Percentiles rank a stretch among this genome's conserved stretches.
These are phyloP conservation scores for Oncorhynchus tshawytscha DNA, from an alignment of 2,113 vertebrate genomes.

Conservation along the genomic window DNA sequence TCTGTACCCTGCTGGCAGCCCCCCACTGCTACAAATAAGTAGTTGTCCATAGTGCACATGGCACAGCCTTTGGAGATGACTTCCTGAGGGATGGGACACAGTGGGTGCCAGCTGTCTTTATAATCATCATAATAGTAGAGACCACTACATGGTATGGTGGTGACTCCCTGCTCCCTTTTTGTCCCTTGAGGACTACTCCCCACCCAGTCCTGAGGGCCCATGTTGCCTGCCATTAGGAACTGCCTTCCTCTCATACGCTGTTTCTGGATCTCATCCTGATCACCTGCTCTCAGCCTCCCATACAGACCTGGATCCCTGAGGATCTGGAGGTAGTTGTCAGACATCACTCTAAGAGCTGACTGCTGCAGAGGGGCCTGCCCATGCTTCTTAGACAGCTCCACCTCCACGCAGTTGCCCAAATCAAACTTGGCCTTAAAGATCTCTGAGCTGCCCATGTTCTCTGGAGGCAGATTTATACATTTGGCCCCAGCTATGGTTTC, in stretches of 20 bases:
- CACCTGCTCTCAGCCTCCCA: slow-evolving; percentile 73
- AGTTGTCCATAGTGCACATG: slow-evolving; percentile 90
- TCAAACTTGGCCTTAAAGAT: slow-evolving; percentile 70
- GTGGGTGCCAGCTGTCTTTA: slow-evolving; percentile 76
- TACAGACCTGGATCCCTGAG: slow-evolving; percentile 80
- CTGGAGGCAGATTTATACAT: slow-evolving; percentile 54
- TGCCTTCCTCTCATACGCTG: slow-evolving; percentile 72
- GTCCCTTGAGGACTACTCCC: slow-evolving; percentile 15
- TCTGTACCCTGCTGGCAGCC: slow-evolving; percentile 77
- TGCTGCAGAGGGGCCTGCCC: slow-evolving; percentile 66
- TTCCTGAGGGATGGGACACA: slow-evolving; percentile 78
- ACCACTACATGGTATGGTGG: slow-evolving; percentile 58
- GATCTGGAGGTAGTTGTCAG: slow-evolving; percentile 88
- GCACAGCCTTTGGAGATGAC: slow-evolving; percentile 81
- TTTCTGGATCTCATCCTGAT: slow-evolving; percentile 81
- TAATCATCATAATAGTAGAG: slow-evolving; percentile 83
- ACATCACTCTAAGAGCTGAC: slow-evolving; percentile 84
- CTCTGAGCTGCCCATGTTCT: slow-evolving; percentile 43
- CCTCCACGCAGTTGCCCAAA: slow-evolving; percentile 86
- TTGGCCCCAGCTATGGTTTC: slow-evolving; percentile 52
- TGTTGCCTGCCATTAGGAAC: slow-evolving; percentile 77
- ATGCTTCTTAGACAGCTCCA: slow-evolving; percentile 75
- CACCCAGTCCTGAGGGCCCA: slow-evolving; percentile 70
- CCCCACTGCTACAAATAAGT: slow-evolving; percentile 86
- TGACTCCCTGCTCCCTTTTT: slow-evolving; percentile 18